Percentiles rank a stretch among this genome's conserved stretches.
Conservation (phyloP, 2,888 invertebrate genomes). For the Penaeus monodon region DNA sequence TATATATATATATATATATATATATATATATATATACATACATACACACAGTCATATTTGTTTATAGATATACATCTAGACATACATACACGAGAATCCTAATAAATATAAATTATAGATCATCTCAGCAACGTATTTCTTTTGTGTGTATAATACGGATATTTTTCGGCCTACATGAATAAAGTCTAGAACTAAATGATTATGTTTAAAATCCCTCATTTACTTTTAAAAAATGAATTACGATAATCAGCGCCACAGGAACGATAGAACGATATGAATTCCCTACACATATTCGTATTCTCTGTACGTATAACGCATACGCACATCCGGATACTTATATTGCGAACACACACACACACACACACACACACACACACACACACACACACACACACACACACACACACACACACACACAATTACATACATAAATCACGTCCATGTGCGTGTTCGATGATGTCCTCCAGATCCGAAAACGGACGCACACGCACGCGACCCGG, state of each 20-base stretch:
- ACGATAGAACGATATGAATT: not conserved
- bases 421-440: not conserved
- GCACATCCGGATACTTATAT: not conserved
- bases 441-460: too few species aligned
- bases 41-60: not conserved
- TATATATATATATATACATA: not conserved
- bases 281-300: not conserved
- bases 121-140: not conserved
- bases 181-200: too few species aligned
- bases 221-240: too few species aligned
- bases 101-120: not conserved
- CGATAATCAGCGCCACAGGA: too few species aligned
- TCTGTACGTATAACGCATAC: not conserved
- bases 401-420: not conserved
- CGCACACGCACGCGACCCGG: too few species aligned
- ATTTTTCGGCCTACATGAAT: too few species aligned
- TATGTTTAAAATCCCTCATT: too few species aligned
- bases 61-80: not conserved
- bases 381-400: too few species aligned
- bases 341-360: not conserved
- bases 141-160: too few species aligned
- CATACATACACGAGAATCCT: not conserved
- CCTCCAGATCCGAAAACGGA: too few species aligned
- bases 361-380: too few species aligned
- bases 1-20: not conserved